These are phyloP conservation scores for Elgonia sp. DNA, from an alignment of 2,888 invertebrate species.

Conservation along the genomic window DNA sequence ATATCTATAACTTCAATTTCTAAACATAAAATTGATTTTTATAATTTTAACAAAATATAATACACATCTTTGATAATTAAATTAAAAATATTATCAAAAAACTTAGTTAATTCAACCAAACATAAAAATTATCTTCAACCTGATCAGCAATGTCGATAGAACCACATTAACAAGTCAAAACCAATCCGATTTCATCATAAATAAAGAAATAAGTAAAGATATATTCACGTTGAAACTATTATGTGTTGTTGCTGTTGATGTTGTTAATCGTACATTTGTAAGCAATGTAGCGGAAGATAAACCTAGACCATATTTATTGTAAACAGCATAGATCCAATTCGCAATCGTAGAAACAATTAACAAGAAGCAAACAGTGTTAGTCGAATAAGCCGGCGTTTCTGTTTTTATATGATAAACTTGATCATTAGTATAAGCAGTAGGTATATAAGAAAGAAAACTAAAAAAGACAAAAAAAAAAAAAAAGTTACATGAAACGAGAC, in stretches of 20 bases:
- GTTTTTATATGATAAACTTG: slow-evolving; percentile 56
- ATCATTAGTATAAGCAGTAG: slow-evolving; percentile 25
- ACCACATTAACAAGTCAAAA: too few relatives aligned
- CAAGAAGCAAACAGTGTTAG: slow-evolving; percentile 34
- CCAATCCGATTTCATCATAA: too few relatives aligned
- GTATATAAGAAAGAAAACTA: slow-evolving; percentile 8
- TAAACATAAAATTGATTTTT: too few relatives aligned
- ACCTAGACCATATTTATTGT: slow-evolving; percentile 74
- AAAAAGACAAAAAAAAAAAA: slow-evolving; percentile 3
- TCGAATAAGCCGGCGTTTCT: slow-evolving; percentile 45
- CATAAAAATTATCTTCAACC: too few relatives aligned
- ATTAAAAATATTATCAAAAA: too few relatives aligned
- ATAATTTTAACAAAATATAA: too few relatives aligned
- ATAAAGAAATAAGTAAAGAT: slow-evolving; percentile 62
- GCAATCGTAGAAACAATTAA: slow-evolving; percentile 46
- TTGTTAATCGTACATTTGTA: slow-evolving; percentile 84
- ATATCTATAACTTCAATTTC: too few relatives aligned
- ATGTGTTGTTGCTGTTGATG: slow-evolving; percentile 87
- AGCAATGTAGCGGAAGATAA: slow-evolving; percentile 48
- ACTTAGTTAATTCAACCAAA: too few relatives aligned
- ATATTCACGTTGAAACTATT: slow-evolving; percentile 85
- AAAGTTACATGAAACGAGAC: slow-evolving; percentile 24
- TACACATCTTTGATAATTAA: too few relatives aligned
- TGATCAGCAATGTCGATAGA: too few relatives aligned
- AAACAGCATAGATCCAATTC: slow-evolving; percentile 51